Evolutionary conservation across 1,140 invertebrate species (phyloP).

Genomic region (Leptonema lineaticorne): DNA sequence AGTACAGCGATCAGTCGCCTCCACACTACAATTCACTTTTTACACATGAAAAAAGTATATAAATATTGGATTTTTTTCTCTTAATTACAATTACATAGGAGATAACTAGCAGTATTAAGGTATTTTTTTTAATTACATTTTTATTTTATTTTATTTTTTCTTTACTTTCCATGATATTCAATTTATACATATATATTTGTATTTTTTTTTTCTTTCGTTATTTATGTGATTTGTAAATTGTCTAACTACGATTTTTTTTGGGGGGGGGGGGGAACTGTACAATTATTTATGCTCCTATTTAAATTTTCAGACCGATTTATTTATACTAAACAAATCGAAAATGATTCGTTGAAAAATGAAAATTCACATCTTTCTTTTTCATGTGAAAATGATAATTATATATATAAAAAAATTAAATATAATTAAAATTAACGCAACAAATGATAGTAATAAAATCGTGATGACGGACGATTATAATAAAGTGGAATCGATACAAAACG

Average conservation of each 20-base stretch:
- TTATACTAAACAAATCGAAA: no score
- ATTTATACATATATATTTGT: conserved; percentile 6
- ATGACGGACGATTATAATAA: not conserved
- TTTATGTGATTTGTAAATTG: conserved; percentile 25
- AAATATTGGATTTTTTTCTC: conserved; percentile 36
- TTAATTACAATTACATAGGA: conserved; percentile 36
- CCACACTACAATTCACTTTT: conserved; percentile 30
- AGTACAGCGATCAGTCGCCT: conserved; percentile 38
- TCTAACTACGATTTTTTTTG: conserved; percentile 30
- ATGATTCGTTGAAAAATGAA: not conserved
- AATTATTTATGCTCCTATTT: not conserved
- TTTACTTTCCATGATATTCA: conserved; percentile 5
- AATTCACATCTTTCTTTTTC: no score
- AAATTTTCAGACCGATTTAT: not conserved
- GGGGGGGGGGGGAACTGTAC: conserved; percentile 17
- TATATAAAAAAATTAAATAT: not conserved
- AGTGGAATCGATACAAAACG: conserved; percentile 2
- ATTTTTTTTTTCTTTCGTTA: no score
- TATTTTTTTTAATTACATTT: conserved; percentile 14
- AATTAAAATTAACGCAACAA: not conserved
- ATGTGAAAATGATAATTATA: no score
- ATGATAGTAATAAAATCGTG: no score
- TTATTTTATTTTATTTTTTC: no score
- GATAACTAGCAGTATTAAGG: conserved; percentile 27
- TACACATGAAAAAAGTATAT: conserved; percentile 38